Evolutionary conservation across 2,113 vertebrate genomes (phyloP), one percentile per base, ranked within the genome.

Genomic region (Grallaria varia): DNA sequence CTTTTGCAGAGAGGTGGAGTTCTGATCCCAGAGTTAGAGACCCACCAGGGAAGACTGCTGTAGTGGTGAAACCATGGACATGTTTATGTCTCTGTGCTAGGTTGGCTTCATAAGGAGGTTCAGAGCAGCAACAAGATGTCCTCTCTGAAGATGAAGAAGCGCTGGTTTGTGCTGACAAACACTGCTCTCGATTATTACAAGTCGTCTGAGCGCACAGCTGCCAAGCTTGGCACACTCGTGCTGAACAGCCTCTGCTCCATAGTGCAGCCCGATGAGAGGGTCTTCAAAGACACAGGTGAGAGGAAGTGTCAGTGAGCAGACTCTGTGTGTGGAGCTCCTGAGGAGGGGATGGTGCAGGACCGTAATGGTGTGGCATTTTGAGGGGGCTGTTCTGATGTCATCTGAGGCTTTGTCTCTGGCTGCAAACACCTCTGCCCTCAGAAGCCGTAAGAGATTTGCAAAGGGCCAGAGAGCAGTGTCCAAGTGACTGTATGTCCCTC

Each of bases 41-140:
- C 47, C 24, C 30, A 77, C 37, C 30, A 67, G 82, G 63, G 25
- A 67, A 69, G 39, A 45, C 42, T 84, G 62, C n/a, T 83, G 33
- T 64, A 22, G 12, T 53, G 56, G 27, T 74, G 42, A 62, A 68
- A 44, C 24, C 40, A 37, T 27, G 85, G 72, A 68, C 13, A 3
- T 4, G 27, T 53, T 73, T 73, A 42, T 20, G 3, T 77, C 95
- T 85, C 31, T 66, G 18, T 87, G 31, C 68, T 96, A 99, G 99
- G 99, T 47, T 99, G 99, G 99, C 98, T 99, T 64, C 98, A 99
- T 37, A 99, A 99, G 84, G 99, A 99, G 95, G 98, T 99, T 95
- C 99, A 99, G 94, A 98, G 98, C 17, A 98, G 98, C 44, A 98
- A 98, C 39, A 99, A 99, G 97, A 98, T 98, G 95, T 98, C 98